Conservation (phyloP, 2,113 vertebrate species). For the Malurus melanocephalus region DNA sequence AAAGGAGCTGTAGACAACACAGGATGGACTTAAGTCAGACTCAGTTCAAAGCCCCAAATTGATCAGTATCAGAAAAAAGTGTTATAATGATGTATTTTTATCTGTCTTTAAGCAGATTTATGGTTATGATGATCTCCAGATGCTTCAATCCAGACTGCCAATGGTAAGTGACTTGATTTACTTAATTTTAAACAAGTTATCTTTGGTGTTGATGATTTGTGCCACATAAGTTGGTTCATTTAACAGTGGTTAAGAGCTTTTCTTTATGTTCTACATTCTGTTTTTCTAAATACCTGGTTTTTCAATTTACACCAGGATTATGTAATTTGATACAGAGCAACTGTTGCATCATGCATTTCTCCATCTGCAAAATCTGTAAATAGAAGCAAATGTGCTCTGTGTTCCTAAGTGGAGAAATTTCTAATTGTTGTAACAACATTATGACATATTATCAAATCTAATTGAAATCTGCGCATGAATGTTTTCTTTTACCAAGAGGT, state of each 20-base stretch:
- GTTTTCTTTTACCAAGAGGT: neutral
- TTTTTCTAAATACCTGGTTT: neutral
- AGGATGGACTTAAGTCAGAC: neutral
- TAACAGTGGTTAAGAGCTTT: neutral
- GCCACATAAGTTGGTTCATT: neutral
- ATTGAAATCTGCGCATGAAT: neutral
- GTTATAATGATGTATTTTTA: slow-evolving; percentile 7
- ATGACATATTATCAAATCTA: neutral
- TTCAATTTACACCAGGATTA: neutral
- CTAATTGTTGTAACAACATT: neutral
- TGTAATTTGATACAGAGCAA: neutral
- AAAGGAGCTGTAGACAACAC: neutral
- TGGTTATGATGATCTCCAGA: slow-evolving; percentile 95
- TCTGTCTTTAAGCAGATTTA: slow-evolving; percentile 85
- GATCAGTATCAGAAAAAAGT: neutral
- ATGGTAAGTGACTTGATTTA: slow-evolving; percentile 78
- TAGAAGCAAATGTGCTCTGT: neutral
- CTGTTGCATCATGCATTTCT: neutral
- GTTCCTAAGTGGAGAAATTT: neutral
- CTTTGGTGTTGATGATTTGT: neutral
- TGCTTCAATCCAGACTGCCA: slow-evolving; percentile 94
- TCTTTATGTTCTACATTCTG: neutral
- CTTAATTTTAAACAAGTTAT: neutral
- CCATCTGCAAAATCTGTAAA: neutral
- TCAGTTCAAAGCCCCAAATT: neutral